Base-by-base conservation (phyloP, 2,797 vertebrate species). In the Cichlasoma orientale region DNA sequence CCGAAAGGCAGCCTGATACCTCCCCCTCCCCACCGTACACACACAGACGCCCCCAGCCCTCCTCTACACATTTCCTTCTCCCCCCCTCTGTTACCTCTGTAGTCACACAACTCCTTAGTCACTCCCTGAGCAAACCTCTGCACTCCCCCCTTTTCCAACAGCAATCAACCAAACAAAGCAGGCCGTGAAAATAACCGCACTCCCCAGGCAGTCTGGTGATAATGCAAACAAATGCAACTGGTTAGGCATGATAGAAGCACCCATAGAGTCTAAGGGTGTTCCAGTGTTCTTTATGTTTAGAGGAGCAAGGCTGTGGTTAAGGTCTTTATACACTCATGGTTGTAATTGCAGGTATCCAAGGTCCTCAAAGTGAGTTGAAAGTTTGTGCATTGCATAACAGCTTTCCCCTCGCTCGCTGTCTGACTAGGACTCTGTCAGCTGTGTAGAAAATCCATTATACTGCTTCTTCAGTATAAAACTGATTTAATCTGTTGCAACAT, bases 141-240 rank as follows among this genome's bases (percentile, higher is more conserved):
- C 16, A 55, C 83, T 83, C 77, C 69, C 82, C 54, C 53, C 56
- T 79, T 84, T 85, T 79, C 85, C 77, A 88, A 82, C 90, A 91
- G 90, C 89, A 90, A 88, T 92, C 90, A 86, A 80, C 79, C 87
- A 90, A 92, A 92, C 90, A 92, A 93, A 94, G 88, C 87, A 74
- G 59, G 41, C 23, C 90, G 83, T 87, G 91, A 92, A 94, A 94
- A 94, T 91, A 93, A 85, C 87, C 31, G 9, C 72, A 72, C 74
- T 94, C 92, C 92, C 90, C 90, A 78, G 87, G 89, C 92, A 59
- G 90, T 72, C 83, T 59, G 52, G 69, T 23, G 66, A 90, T 91
- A 89, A 91, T 91, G 90, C 92, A 93, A 93, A 93, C 92, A 89
- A 93, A 94, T 87, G 90, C 89, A 88, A 88, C 88, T 88, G 81